Conservation (phyloP, 2,888 invertebrate species). For the Limnephilus rhombicus region DNA sequence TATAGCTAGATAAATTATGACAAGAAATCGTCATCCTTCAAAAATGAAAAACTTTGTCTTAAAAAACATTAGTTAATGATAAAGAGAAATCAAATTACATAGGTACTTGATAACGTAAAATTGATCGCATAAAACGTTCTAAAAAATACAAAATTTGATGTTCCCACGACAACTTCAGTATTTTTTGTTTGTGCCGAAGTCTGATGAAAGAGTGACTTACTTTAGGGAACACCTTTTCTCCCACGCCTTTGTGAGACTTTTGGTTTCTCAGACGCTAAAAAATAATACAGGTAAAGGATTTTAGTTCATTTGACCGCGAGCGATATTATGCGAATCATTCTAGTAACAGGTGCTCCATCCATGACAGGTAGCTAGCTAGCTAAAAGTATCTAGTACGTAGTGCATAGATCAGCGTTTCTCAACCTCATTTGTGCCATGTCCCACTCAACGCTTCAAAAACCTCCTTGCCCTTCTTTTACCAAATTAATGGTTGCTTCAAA, state of each 20-base stretch:
- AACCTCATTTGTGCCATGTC: too few relatives aligned
- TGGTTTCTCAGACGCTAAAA: conserved; percentile 17
- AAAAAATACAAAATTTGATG: not conserved
- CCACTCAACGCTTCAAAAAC: too few relatives aligned
- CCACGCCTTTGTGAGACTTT: conserved; percentile 18
- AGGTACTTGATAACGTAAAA: not conserved
- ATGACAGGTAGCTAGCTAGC: not conserved
- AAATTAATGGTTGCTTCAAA: too few relatives aligned
- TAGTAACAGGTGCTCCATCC: conserved; percentile 10
- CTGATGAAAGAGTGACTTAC: conserved; percentile 8
- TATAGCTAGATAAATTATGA: too few relatives aligned
- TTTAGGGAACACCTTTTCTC: conserved; percentile 39
- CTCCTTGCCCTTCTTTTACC: too few relatives aligned
- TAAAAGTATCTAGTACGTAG: too few relatives aligned
- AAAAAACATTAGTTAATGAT: too few relatives aligned
- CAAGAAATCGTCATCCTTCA: too few relatives aligned
- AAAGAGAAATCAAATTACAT: not conserved
- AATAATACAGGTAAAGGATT: conserved; percentile 40
- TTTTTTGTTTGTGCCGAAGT: not conserved
- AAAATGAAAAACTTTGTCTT: too few relatives aligned
- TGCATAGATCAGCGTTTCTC: too few relatives aligned
- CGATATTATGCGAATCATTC: conserved; percentile 36
- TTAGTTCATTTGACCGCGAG: conserved; percentile 41
- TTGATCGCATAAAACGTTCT: not conserved
- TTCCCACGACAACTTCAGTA: not conserved